Conservation (phyloP, 2,888 invertebrate species). For the Ophonus ardosiacus region DNA sequence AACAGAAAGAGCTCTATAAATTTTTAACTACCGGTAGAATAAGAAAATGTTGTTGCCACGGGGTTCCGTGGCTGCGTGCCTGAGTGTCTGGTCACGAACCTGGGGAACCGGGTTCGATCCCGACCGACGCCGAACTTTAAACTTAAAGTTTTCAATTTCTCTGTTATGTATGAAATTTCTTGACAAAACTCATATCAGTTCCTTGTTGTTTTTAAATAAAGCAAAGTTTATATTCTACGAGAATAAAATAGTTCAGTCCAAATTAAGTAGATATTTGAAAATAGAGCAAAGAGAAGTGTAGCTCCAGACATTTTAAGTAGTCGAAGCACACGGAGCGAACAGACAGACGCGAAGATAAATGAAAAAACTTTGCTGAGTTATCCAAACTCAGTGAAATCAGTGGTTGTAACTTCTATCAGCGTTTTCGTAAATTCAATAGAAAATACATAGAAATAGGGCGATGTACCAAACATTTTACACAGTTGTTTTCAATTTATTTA, state of each 20-base stretch:
- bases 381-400: conserved; percentile 13
- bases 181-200: not conserved
- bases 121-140: too few species aligned
- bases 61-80: too few species aligned
- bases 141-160: too few species aligned
- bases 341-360: conserved; percentile 2
- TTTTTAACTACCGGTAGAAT: not conserved
- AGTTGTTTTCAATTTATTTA: too few species aligned
- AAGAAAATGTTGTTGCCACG: too few species aligned
- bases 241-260: not conserved
- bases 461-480: not conserved
- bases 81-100: too few species aligned
- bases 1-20: not conserved
- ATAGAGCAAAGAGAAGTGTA: not conserved
- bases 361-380: conserved; percentile 9
- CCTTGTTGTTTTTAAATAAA: not conserved
- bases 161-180: too few species aligned
- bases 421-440: not conserved
- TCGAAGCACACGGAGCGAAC: not conserved
- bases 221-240: not conserved
- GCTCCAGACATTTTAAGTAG: conserved; percentile 11
- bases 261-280: conserved; percentile 10
- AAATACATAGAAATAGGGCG: not conserved
- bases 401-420: not conserved
- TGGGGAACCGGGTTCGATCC: too few species aligned